phyloP scores from a whole-genome alignment of 2,113 vertebrate genomes.

The Mirounga angustirostris region DNA sequence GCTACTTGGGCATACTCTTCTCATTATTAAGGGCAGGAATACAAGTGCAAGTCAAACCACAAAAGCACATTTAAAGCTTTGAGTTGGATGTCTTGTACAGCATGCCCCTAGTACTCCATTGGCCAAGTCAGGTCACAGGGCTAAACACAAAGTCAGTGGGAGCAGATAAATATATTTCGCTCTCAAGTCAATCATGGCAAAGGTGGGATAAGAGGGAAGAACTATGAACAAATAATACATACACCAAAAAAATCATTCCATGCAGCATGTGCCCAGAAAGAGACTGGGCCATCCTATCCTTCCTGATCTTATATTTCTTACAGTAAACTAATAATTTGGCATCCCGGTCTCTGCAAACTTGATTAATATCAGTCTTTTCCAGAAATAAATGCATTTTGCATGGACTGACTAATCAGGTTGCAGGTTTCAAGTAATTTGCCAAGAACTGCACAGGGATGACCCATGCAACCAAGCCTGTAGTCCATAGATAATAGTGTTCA shows the following conservation, averaged over 20 bases:
- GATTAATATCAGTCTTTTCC: constrained; percentile 5
- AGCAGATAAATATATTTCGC: neutral
- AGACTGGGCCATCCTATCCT: neutral
- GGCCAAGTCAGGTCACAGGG: neutral
- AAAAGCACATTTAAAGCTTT: neutral
- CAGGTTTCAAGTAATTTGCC: neutral
- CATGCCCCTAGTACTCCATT: neutral
- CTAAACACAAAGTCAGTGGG: neutral
- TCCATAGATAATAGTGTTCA: neutral
- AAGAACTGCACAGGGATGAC: neutral
- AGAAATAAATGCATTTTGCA: constrained; percentile 5
- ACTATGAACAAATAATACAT: neutral
- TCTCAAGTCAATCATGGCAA: neutral
- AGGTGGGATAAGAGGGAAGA: neutral
- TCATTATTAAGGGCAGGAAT: neutral
- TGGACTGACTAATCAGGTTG: neutral
- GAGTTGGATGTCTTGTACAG: neutral
- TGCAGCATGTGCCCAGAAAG: neutral
- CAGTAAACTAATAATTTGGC: neutral
- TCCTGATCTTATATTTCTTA: neutral
- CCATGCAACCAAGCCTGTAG: neutral
- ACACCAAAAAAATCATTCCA: neutral
- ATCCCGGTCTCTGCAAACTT: neutral
- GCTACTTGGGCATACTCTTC: neutral
- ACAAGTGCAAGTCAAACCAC: neutral